Evolutionary conservation across 2,113 vertebrate species (phyloP), one percentile per base, ranked within the genome.

Genomic region (Mellivora capensis): DNA sequence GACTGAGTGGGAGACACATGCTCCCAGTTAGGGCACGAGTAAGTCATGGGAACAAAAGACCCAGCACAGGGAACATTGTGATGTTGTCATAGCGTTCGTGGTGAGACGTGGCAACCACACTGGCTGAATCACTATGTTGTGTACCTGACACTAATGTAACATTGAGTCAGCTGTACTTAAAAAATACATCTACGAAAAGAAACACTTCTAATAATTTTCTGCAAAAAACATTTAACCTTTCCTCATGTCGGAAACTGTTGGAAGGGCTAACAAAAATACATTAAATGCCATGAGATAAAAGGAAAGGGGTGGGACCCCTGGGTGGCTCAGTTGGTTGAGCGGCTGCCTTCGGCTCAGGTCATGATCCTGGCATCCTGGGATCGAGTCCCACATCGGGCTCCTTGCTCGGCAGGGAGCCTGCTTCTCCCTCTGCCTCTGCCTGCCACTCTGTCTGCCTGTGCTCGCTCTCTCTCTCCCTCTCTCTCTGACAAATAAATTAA

Each of bases 1-100:
- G 42, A 42, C 34, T n/a, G 27, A 47, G 74, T 8, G 7, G 27
- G 74, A 77, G 74, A 77, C 14, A 5, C 42, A 2, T 27, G 74
- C 74, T 47, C 29, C 42, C 42, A 1, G 42, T 4, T 4, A 15
- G 2, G 27, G 42, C 14, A 15, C 2, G 25, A 42, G 23, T 25
- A 27, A 74, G 39, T 74, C 74, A 1, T 3, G 74, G 42, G 42
- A 15, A 31, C 42, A 2, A 18, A 47, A 18, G 7, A 7, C 42
- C 14, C 7, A 9, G 74, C 42, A 9, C 27, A 4, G 42, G 74
- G 42, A 47, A 8, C 25, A 15, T 6, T 2, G 25, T 7, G 14
- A 8, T 31, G 6, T 27, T 4, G 14, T 17, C 4, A 29, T 4
- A 31, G 42, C 0, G 3, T 29, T 31, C 11, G 4, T 2, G 42